These are phyloP conservation scores for Parotocinclus haroldoi DNA, from an alignment of 2,797 vertebrate genomes.

Conservation along the genomic window DNA sequence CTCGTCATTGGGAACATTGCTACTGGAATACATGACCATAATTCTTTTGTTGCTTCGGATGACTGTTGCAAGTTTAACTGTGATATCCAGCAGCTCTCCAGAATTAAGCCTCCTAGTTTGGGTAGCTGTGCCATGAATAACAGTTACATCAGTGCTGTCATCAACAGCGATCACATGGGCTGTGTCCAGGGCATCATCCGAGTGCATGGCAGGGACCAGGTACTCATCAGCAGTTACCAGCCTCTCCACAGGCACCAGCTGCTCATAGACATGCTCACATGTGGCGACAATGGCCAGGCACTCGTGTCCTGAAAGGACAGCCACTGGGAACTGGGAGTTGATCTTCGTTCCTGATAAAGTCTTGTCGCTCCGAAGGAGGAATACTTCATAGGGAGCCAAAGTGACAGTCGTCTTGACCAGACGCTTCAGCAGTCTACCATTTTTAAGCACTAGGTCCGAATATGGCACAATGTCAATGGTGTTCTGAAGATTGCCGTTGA, in stretches of 20 bases:
- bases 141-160: constrained; percentile 46
- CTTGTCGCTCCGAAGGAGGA: constrained; percentile 31
- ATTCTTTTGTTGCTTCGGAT: constrained; percentile 51
- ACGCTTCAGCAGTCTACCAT: background rate
- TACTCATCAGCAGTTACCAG: constrained; percentile 44
- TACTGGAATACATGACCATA: constrained; percentile 56
- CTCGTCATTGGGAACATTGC: constrained; percentile 42
- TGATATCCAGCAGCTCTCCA: constrained; percentile 24
- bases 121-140: constrained; percentile 3
- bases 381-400: constrained; percentile 45
- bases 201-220: constrained; percentile 48
- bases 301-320: constrained; percentile 51
- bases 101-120: constrained; percentile 18
- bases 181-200: constrained; percentile 6
- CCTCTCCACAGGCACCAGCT: constrained; percentile 44
- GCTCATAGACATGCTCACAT: constrained; percentile 57
- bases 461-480: constrained; percentile 32
- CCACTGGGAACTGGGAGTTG: constrained; percentile 43
- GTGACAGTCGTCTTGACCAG: constrained; percentile 2
- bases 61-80: constrained; percentile 8
- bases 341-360: constrained; percentile 49
- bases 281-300: constrained; percentile 21
- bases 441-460: constrained; percentile 9
- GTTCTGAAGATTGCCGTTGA: constrained; percentile 51
- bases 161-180: constrained; percentile 47